A percentile compares a stretch with the other conserved stretches of the same genome.
Conservation (phyloP, 2,888 invertebrate species). For the Caenorhabditis sp. region DNA sequence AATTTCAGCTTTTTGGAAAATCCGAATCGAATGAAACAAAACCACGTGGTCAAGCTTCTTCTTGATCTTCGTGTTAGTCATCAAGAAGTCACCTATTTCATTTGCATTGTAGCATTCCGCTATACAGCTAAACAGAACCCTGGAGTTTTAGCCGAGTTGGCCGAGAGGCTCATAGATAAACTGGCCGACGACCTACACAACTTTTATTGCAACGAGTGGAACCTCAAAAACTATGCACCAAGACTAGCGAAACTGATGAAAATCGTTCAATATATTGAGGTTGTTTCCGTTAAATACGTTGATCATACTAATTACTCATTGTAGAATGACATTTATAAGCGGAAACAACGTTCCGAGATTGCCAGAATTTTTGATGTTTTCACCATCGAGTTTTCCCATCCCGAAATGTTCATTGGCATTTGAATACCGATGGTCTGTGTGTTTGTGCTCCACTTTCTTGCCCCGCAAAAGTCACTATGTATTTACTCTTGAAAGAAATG, state of each 20-base stretch:
- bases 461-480: background rate
- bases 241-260: conserved; percentile 18
- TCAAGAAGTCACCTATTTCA: conserved; percentile 9
- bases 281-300: background rate
- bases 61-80: background rate
- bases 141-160: background rate
- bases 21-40: background rate
- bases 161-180: conserved; percentile 9
- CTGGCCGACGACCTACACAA: background rate
- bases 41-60: background rate
- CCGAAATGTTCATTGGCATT: background rate
- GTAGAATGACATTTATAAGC: background rate
- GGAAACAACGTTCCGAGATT: background rate
- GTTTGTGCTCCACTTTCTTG: too few species aligned
- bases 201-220: conserved; percentile 27
- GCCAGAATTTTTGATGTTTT: background rate
- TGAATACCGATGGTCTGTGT: background rate
- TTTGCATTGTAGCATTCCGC: conserved; percentile 33
- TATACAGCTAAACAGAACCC: conserved; percentile 21
- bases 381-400: background rate
- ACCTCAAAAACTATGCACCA: conserved; percentile 32
- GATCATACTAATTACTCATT: too few species aligned
- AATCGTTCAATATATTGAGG: background rate
- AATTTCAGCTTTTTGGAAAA: conserved; percentile 14
- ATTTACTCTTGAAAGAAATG: too few species aligned